Evolutionary conservation across 2,797 vertebrate genomes (phyloP).

Genomic region (Otus scops): DNA sequence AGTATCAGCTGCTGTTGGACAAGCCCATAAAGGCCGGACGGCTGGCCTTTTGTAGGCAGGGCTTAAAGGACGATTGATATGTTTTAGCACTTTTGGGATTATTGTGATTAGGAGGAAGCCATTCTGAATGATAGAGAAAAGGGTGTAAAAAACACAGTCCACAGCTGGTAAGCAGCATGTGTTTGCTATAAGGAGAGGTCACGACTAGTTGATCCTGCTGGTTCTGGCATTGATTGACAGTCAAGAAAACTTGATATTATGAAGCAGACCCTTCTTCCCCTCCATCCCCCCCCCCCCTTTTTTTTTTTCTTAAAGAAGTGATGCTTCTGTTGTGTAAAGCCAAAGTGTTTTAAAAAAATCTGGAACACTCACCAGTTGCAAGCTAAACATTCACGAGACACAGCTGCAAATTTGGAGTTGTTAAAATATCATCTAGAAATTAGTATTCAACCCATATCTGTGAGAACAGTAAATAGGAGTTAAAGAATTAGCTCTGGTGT

Average conservation of each 20-base stretch:
- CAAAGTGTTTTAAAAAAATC: not conserved
- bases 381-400: not conserved
- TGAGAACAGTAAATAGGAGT: not conserved
- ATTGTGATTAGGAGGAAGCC: constrained; percentile 87
- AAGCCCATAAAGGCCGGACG: constrained; percentile 82
- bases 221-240: constrained; percentile 82
- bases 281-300: no score
- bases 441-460: not conserved
- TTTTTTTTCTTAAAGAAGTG: not conserved
- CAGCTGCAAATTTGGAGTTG: not conserved
- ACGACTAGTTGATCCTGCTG: constrained; percentile 83
- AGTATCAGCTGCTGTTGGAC: constrained; percentile 86
- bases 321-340: not conserved
- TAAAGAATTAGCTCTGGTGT: constrained; percentile 51
- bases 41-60: constrained; percentile 84
- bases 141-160: constrained; percentile 77
- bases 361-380: not conserved
- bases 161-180: constrained; percentile 85
- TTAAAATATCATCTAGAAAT: constrained; percentile 32
- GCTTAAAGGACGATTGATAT: constrained; percentile 88
- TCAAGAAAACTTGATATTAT: constrained; percentile 75
- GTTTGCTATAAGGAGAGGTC: constrained; percentile 79
- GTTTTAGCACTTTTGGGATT: constrained; percentile 85
- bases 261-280: constrained; percentile 3
- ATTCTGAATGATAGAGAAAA: constrained; percentile 79